A percentile compares a stretch with the other conserved stretches of the same genome.
Conservation (phyloP, 1,140 invertebrate genomes). For the Drosophila repletoides region DNA sequence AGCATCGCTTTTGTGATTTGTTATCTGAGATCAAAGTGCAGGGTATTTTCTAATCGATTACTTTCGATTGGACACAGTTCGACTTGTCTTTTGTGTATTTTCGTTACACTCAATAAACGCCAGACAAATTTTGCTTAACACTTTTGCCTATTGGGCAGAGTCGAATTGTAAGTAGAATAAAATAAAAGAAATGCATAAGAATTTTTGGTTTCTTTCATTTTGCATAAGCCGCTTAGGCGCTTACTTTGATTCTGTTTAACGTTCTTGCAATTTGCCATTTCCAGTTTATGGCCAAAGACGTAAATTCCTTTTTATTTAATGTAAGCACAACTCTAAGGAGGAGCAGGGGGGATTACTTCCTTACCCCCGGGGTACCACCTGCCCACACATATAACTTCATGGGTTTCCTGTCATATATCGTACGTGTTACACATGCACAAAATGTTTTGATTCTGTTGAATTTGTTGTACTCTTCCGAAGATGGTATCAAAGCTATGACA, state of each 20-base stretch:
- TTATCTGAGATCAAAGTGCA: background rate
- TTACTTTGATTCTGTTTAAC: constrained; percentile 69
- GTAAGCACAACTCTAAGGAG: constrained; percentile 43
- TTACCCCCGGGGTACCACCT: constrained; percentile 14
- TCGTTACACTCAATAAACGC: constrained; percentile 69
- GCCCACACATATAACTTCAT: constrained; percentile 17
- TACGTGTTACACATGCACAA: constrained; percentile 38
- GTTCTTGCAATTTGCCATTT: constrained; percentile 43
- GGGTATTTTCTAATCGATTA: background rate
- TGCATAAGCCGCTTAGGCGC: constrained; percentile 75
- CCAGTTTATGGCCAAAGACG: constrained; percentile 61
- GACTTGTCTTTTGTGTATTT: background rate
- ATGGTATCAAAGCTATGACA: background rate
- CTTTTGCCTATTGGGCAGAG: constrained; percentile 60
- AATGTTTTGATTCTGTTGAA: constrained; percentile 5
- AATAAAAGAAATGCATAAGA: constrained; percentile 23
- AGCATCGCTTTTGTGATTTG: too few species aligned
- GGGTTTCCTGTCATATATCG: constrained; percentile 25
- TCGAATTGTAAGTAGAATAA: constrained; percentile 50
- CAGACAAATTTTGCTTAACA: constrained; percentile 70
- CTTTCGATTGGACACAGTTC: too few species aligned
- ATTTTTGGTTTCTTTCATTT: constrained; percentile 59
- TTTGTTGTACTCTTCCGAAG: background rate
- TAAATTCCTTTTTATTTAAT: constrained; percentile 71
- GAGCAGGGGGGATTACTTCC: background rate